phyloP scores from a whole-genome alignment of 2,113 vertebrate species.

The Erpornis zantholeuca region DNA sequence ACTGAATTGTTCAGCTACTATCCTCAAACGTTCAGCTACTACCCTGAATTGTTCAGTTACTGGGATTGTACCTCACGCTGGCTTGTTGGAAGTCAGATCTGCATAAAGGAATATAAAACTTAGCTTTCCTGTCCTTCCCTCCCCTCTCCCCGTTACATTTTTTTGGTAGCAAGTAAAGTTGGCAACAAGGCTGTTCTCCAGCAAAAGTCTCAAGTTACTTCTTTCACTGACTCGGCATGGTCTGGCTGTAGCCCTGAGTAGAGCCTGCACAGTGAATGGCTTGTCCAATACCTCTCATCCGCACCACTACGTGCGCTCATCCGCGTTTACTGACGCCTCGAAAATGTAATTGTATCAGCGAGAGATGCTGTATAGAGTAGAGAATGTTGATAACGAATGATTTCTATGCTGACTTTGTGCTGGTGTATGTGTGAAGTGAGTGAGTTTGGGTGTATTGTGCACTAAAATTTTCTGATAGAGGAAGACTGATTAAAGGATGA shows the following conservation, averaged over 20 bases:
- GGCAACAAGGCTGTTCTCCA: conserved; percentile 66
- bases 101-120: conserved; percentile 67
- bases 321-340: conserved; percentile 64
- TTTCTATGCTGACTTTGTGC: conserved; percentile 77
- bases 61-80: conserved; percentile 70
- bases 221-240: conserved; percentile 73
- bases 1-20: conserved; percentile 66
- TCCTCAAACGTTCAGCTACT: conserved; percentile 31
- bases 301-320: conserved; percentile 69
- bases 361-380: conserved; percentile 86
- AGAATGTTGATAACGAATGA: conserved; percentile 75
- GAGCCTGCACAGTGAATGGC: conserved; percentile 76
- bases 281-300: conserved; percentile 79
- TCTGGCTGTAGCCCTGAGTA: conserved; percentile 72
- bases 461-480: conserved; percentile 85
- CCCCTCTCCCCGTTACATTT: background rate
- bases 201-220: conserved; percentile 64
- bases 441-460: conserved; percentile 87
- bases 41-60: conserved; percentile 69
- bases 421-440: conserved; percentile 88
- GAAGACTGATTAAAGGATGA: conserved; percentile 78
- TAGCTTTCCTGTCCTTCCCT: conserved; percentile 43
- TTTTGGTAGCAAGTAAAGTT: conserved; percentile 59
- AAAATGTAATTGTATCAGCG: conserved; percentile 71
- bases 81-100: conserved; percentile 71